Conservation (phyloP, 2,888 invertebrate genomes). For the Calameuta filiformis region DNA sequence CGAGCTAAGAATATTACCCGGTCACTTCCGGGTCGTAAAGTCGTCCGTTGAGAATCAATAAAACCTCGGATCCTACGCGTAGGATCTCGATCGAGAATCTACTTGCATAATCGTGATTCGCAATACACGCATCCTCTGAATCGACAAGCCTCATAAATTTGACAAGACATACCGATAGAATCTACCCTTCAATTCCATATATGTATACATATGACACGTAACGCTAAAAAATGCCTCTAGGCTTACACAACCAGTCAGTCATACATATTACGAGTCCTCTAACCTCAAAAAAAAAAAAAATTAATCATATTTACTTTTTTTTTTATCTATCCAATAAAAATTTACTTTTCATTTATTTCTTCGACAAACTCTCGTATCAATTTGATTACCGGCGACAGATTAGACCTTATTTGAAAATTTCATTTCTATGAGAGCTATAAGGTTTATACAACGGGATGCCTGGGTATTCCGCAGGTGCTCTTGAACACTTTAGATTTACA, state of each 20-base stretch:
- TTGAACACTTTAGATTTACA: constrained; percentile 13
- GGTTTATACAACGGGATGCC: not conserved
- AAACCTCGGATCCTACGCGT: not conserved
- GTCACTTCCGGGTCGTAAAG: not conserved
- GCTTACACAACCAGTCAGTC: too few species aligned
- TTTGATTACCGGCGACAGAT: not conserved
- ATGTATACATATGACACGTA: too few species aligned
- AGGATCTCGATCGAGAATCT: too few species aligned
- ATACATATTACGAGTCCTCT: too few species aligned
- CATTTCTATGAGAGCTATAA: not conserved
- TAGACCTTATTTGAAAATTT: not conserved
- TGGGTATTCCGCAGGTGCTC: constrained; percentile 12
- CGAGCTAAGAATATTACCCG: not conserved
- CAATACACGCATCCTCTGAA: not conserved
- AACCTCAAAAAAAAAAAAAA: too few species aligned
- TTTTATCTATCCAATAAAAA: too few species aligned
- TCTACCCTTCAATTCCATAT: too few species aligned
- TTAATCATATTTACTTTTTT: too few species aligned
- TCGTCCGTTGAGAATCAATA: constrained; percentile 2
- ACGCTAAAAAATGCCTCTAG: too few species aligned
- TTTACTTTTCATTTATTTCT: not conserved
- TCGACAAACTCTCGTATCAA: not conserved
- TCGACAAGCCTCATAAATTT: constrained; percentile 1
- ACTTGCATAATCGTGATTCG: not conserved
- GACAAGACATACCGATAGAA: not conserved